These are phyloP conservation scores for Taphrorychus bicolor DNA, from an alignment of 2,888 invertebrate genomes.

Conservation along the genomic window DNA sequence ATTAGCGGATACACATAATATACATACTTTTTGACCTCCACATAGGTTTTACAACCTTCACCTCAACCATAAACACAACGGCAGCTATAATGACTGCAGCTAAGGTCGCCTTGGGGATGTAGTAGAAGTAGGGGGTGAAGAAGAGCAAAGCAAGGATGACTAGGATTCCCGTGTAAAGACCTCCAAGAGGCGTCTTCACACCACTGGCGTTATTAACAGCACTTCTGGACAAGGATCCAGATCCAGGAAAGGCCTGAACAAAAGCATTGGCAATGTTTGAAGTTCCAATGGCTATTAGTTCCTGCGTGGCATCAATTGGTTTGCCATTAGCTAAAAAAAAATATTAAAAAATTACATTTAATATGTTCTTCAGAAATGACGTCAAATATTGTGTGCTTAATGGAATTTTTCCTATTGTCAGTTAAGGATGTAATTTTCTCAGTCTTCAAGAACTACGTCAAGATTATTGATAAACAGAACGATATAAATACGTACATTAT, in stretches of 20 bases:
- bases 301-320: constrained; percentile 89
- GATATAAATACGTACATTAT: no score
- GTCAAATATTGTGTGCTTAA: no score
- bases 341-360: not conserved
- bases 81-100: constrained; percentile 93
- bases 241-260: constrained; percentile 85
- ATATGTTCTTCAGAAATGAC: not conserved
- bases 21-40: constrained; percentile 86
- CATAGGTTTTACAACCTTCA: constrained; percentile 84
- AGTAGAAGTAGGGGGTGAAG: constrained; percentile 88
- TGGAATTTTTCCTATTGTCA: no score
- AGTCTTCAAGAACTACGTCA: no score
- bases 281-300: constrained; percentile 84
- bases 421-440: no score
- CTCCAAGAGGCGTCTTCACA: constrained; percentile 84
- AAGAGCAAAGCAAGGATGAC: constrained; percentile 85
- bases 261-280: constrained; percentile 86
- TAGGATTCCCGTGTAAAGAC: constrained; percentile 79
- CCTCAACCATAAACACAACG: constrained; percentile 90
- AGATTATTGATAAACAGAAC: no score
- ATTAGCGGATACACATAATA: not conserved
- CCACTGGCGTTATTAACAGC: constrained; percentile 92
- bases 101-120: constrained; percentile 83
- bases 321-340: constrained; percentile 69
- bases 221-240: constrained; percentile 83